phyloP scores from a whole-genome alignment of 2,797 vertebrate genomes.

The Semotilus atromaculatus region DNA sequence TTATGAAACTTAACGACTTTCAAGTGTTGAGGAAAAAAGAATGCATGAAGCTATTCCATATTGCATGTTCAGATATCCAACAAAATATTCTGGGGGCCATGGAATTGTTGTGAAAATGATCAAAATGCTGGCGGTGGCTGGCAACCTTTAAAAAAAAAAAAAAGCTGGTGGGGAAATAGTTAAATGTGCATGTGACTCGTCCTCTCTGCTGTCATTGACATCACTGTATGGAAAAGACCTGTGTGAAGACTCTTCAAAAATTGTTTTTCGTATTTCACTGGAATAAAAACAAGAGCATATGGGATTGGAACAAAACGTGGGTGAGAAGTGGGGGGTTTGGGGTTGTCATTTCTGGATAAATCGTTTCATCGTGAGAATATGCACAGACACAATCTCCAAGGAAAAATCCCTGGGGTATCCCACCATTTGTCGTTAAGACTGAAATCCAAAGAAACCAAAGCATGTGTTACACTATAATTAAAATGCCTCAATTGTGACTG shows the following conservation, averaged over 20 bases:
- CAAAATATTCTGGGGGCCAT: not conserved
- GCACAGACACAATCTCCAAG: not conserved
- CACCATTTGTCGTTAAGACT: not conserved
- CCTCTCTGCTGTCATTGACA: not conserved
- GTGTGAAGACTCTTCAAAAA: not conserved
- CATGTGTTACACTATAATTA: constrained; percentile 20
- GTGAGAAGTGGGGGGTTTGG: not conserved
- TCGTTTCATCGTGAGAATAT: not conserved
- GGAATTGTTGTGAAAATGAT: not conserved
- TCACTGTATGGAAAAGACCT: not conserved
- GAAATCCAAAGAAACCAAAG: not conserved
- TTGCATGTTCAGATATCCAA: not conserved
- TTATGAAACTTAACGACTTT: not conserved
- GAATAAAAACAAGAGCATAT: not conserved
- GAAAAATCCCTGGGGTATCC: constrained; percentile 16
- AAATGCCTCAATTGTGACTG: not conserved
- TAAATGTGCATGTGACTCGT: not conserved
- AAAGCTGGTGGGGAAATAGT: not conserved
- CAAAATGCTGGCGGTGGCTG: not conserved
- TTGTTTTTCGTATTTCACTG: not conserved
- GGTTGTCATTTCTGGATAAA: not conserved
- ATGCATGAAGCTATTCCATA: not conserved
- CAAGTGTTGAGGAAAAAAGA: not conserved
- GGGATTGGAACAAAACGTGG: not conserved
- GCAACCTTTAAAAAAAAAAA: not conserved